Conservation (phyloP, 2,113 vertebrate genomes). For the Pelecanoides urinatrix region DNA sequence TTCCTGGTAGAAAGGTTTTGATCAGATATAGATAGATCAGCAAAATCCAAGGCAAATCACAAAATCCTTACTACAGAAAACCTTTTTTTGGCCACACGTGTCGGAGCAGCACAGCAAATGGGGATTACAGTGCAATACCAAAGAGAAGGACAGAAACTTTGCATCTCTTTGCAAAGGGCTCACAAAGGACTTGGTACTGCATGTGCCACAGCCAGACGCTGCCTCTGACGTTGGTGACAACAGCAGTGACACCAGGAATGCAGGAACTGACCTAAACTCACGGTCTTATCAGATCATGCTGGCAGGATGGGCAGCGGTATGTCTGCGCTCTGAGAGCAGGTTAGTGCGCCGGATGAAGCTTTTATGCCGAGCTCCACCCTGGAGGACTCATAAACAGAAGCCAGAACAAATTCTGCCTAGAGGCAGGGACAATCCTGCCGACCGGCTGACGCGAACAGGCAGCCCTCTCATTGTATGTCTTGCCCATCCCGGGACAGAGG, state of each 20-base stretch:
- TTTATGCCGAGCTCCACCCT: background rate
- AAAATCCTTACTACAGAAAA: background rate
- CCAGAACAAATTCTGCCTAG: background rate
- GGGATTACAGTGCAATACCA: background rate
- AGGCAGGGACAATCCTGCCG: background rate
- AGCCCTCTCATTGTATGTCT: accelerated
- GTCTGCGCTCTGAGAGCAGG: background rate
- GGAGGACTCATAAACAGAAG: background rate
- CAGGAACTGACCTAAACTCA: slow-evolving; percentile 7
- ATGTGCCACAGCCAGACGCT: background rate
- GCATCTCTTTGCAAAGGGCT: background rate
- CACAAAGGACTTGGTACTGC: background rate
- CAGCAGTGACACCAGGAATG: background rate
- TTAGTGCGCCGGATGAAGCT: background rate
- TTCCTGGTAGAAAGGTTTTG: background rate
- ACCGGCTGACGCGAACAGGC: accelerated
- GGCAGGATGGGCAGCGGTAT: background rate
- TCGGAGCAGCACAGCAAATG: background rate
- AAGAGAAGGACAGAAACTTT: background rate
- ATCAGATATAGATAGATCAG: background rate
- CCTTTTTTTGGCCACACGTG: background rate
- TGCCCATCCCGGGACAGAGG: background rate
- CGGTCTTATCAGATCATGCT: background rate
- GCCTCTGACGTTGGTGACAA: background rate
- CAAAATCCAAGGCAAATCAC: background rate